Conservation (phyloP, 2,888 invertebrate species). For the Oligia strigilis region DNA sequence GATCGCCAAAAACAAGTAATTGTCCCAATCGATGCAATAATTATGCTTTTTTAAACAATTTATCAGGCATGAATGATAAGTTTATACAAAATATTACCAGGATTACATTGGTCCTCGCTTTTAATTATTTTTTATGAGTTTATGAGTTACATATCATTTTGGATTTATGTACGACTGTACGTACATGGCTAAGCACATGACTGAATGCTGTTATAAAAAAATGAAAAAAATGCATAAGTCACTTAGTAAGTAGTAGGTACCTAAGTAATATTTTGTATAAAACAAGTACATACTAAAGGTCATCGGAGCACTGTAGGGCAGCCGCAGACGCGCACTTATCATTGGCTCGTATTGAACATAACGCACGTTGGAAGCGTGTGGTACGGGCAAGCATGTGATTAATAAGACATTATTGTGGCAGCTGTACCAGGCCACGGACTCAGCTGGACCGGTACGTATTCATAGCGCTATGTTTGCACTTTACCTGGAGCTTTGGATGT, state of each 20-base stretch:
- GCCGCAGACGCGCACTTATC: slow-evolving; percentile 44
- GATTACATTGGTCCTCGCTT: not conserved
- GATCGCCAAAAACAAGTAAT: not conserved
- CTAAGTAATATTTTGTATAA: slow-evolving; percentile 61
- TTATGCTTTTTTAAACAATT: slow-evolving; percentile 26
- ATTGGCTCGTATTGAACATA: slow-evolving; percentile 54
- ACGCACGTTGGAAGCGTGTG: slow-evolving; percentile 61
- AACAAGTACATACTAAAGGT: slow-evolving; percentile 23
- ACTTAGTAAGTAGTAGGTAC: not conserved
- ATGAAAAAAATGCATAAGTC: not conserved
- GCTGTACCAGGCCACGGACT: slow-evolving; percentile 90
- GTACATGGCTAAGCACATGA: not conserved
- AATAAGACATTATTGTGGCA: slow-evolving; percentile 88
- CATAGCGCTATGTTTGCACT: slow-evolving; percentile 70
- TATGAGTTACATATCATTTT: not conserved
- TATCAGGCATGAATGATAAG: slow-evolving; percentile 6
- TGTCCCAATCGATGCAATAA: not conserved
- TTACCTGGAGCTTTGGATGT: slow-evolving; percentile 71
- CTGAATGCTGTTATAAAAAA: not conserved
- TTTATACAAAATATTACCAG: slow-evolving; percentile 57
- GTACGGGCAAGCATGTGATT: slow-evolving; percentile 78
- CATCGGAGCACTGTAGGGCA: slow-evolving; percentile 49
- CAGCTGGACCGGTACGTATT: slow-evolving; percentile 87
- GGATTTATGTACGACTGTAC: no score
- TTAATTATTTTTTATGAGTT: not conserved